These are phyloP conservation scores for Tetheella fluctuosa DNA, from an alignment of 2,888 invertebrate species.

Conservation along the genomic window DNA sequence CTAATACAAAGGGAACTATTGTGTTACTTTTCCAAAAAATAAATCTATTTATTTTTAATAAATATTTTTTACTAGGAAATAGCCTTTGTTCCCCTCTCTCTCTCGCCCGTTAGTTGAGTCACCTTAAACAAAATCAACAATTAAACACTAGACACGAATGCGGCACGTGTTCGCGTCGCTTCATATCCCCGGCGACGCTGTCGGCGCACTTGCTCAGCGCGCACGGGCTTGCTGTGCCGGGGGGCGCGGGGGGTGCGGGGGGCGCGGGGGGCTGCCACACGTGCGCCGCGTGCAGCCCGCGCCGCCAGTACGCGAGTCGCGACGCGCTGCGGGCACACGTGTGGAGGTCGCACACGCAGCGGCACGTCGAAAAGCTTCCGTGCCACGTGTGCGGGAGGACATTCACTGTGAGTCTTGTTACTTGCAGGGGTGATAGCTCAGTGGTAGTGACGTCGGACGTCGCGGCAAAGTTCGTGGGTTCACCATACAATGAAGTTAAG, in stretches of 20 bases:
- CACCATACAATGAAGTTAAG: no score
- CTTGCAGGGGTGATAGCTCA: no score
- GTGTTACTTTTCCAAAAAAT: no score
- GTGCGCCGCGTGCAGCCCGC: not conserved
- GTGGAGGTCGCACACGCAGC: slow-evolving; percentile 12
- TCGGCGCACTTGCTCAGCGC: slow-evolving; percentile 42
- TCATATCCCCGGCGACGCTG: slow-evolving; percentile 44
- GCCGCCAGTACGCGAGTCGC: not conserved
- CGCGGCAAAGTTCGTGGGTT: no score
- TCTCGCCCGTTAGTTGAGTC: no score
- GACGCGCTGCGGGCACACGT: slow-evolving; percentile 26
- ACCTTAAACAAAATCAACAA: no score
- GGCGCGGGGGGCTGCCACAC: not conserved
- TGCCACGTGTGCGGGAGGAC: slow-evolving; percentile 18
- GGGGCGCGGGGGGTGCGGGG: not conserved
- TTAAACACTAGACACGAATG: slow-evolving; percentile 50
- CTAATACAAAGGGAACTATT: no score
- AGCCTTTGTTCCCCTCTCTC: no score
- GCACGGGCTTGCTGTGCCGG: slow-evolving; percentile 34
- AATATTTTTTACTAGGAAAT: no score
- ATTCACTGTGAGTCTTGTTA: slow-evolving; percentile 20
- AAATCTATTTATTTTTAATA: no score
- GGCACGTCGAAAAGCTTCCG: not conserved
- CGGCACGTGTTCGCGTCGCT: slow-evolving; percentile 43
- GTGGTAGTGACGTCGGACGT: no score